A percentile compares a stretch with the other conserved stretches of the same genome.
phyloP scores from a whole-genome alignment of 2,888 invertebrate genomes.

The Antheraea assamensis region DNA sequence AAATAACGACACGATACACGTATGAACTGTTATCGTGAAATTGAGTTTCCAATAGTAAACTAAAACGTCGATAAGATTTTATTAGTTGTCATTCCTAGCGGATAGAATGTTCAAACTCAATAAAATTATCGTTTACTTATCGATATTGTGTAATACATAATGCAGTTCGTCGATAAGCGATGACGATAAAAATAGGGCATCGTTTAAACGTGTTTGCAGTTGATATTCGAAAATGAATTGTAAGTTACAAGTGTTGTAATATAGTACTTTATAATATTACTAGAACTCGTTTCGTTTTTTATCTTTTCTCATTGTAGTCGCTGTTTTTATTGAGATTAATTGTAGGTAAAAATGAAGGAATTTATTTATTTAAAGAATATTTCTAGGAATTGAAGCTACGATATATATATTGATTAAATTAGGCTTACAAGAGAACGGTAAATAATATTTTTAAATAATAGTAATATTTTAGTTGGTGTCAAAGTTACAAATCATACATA shows the following conservation, averaged over 20 bases:
- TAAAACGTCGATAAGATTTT: constrained; percentile 20
- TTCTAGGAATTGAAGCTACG: not conserved
- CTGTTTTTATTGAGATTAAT: not conserved
- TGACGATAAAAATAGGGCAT: constrained; percentile 26
- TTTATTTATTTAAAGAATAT: not conserved
- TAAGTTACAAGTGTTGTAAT: not conserved
- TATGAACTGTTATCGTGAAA: constrained; percentile 16
- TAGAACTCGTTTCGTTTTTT: not conserved
- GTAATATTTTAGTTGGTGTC: no score
- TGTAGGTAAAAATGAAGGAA: not conserved
- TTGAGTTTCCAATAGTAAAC: constrained; percentile 17
- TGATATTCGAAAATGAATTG: not conserved
- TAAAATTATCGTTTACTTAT: constrained; percentile 30
- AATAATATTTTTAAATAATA: not conserved
- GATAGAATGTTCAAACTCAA: constrained; percentile 30
- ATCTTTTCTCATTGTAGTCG: not conserved
- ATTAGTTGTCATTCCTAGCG: constrained; percentile 16
- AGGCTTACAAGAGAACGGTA: not conserved
- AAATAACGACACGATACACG: constrained; percentile 15
- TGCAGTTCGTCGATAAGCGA: constrained; percentile 31
- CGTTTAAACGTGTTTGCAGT: constrained; percentile 17
- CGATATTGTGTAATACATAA: constrained; percentile 34
- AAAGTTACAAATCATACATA: no score
- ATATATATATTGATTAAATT: not conserved
- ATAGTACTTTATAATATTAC: no score